phyloP scores from a whole-genome alignment of 2,888 invertebrate genomes.

The Eilema caniola region DNA sequence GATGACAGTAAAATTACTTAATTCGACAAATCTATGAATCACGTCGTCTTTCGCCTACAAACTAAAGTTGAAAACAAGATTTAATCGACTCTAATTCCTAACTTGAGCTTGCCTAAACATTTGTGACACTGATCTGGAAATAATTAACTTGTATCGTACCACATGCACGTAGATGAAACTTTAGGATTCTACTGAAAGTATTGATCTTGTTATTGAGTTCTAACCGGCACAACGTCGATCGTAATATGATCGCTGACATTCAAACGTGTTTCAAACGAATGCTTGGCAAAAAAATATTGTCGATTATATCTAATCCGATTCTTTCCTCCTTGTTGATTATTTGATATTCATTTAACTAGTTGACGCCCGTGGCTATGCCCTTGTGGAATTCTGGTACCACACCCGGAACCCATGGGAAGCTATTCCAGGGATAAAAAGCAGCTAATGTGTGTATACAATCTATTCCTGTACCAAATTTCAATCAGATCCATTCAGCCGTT shows the following conservation, averaged over 20 bases:
- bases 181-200: not conserved
- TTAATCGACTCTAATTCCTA: not conserved
- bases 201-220: not conserved
- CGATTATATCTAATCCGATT: not conserved
- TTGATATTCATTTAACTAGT: too few relatives aligned
- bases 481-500: too few relatives aligned
- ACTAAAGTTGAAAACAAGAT: not conserved
- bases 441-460: too few relatives aligned
- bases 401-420: too few relatives aligned
- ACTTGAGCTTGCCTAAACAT: not conserved
- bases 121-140: not conserved
- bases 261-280: not conserved
- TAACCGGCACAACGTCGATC: not conserved
- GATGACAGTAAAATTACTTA: slow-evolving; percentile 1
- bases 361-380: too few relatives aligned
- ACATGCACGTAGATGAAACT: slow-evolving; percentile 1
- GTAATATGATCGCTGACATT: not conserved
- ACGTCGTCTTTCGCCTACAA: not conserved
- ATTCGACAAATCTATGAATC: not conserved
- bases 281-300: not conserved
- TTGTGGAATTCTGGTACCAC: too few relatives aligned
- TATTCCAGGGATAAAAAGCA: too few relatives aligned
- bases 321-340: too few relatives aligned
- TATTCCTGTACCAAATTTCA: too few relatives aligned
- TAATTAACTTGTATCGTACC: not conserved